phyloP scores from a whole-genome alignment of 1,140 invertebrate species.

The Venturia canescens region DNA sequence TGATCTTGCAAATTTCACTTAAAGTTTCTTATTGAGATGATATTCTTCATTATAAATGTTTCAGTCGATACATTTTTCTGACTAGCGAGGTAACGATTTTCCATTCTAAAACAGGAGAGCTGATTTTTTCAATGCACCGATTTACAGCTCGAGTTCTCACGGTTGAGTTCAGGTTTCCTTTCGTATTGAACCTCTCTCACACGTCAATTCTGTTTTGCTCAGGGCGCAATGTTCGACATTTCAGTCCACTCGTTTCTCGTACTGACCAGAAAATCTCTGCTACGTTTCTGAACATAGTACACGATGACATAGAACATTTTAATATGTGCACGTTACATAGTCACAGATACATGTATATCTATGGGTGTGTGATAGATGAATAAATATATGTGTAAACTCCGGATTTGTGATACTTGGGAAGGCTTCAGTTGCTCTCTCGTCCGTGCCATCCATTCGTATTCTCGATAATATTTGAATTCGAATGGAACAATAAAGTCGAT shows the following conservation, averaged over 20 bases:
- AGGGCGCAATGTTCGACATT: slow-evolving; percentile 18
- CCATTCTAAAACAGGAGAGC: neutral
- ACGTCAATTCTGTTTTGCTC: slow-evolving; percentile 36
- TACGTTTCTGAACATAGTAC: neutral
- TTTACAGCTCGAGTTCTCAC: neutral
- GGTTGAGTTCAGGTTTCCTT: neutral
- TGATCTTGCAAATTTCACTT: neutral
- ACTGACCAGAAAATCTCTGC: slow-evolving; percentile 7
- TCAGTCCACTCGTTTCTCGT: slow-evolving; percentile 7
- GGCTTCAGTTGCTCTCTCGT: slow-evolving; percentile 1
- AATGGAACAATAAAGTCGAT: slow-evolving; percentile 40
- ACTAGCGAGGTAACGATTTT: neutral
- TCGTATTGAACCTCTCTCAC: slow-evolving; percentile 25
- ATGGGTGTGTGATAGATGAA: neutral
- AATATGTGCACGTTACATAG: too few relatives aligned
- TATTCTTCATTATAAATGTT: neutral
- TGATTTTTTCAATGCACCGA: neutral
- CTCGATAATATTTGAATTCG: slow-evolving; percentile 41
- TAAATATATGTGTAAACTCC: neutral
- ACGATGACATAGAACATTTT: neutral
- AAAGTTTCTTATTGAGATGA: neutral
- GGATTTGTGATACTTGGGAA: slow-evolving; percentile 30
- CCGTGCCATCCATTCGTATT: slow-evolving; percentile 22
- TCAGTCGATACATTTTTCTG: neutral
- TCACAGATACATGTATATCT: neutral